phyloP scores from a whole-genome alignment of 2,797 vertebrate species.

The Squalus acanthias region DNA sequence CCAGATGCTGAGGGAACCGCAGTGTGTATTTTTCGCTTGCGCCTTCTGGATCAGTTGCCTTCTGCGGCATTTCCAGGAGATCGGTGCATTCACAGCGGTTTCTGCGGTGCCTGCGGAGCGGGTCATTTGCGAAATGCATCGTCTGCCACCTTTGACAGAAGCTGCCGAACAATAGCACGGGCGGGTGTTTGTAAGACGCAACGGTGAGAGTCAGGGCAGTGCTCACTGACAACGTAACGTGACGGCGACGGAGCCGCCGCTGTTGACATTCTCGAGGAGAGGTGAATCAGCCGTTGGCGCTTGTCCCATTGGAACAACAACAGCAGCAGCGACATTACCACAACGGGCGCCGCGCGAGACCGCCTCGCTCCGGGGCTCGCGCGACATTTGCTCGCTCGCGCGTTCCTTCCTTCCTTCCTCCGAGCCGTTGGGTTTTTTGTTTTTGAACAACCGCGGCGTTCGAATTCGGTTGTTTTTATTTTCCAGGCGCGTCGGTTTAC shows the following conservation, averaged over 20 bases:
- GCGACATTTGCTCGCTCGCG: background rate
- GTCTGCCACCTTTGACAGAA: no score
- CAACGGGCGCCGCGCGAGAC: background rate
- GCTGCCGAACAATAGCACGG: background rate
- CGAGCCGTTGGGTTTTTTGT: background rate
- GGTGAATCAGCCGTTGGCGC: background rate
- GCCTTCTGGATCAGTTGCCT: background rate
- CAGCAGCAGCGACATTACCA: background rate
- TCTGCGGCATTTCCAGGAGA: background rate
- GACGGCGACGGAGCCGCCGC: background rate
- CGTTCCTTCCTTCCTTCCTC: background rate
- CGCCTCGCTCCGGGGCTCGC: background rate
- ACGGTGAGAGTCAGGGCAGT: background rate
- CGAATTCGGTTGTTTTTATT: no score
- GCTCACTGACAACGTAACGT: background rate
- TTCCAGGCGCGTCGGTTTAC: background rate
- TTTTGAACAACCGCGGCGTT: background rate
- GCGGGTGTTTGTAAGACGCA: background rate
- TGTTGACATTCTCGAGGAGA: background rate
- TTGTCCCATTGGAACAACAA: background rate
- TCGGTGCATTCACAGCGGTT: background rate
- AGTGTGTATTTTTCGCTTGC: background rate
- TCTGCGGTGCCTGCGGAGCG: background rate
- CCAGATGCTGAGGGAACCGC: background rate
- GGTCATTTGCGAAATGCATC: no score